These are phyloP conservation scores for Drosophila leontia DNA, from an alignment of 1,140 invertebrate species.

Conservation along the genomic window DNA sequence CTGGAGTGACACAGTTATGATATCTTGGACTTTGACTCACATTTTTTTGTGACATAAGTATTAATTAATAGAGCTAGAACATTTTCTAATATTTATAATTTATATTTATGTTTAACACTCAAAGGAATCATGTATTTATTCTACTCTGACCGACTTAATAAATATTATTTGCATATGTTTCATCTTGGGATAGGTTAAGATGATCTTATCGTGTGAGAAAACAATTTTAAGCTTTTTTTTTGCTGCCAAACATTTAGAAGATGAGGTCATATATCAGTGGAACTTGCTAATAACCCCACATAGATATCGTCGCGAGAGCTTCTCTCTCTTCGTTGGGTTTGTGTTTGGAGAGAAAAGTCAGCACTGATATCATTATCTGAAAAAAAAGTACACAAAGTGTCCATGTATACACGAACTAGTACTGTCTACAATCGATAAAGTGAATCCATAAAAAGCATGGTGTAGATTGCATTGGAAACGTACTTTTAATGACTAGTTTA, in stretches of 20 bases:
- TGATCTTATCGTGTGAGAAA: conserved; percentile 37
- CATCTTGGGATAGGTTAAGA: conserved; percentile 50
- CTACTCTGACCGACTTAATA: neutral
- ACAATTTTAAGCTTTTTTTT: conserved; percentile 2
- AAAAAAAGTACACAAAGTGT: conserved; percentile 26
- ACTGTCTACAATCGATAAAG: neutral
- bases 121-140: neutral
- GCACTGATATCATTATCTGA: conserved; percentile 66
- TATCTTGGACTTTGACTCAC: conserved; percentile 6
- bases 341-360: conserved; percentile 11
- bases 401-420: conserved; percentile 21
- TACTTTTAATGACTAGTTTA: neutral
- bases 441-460: neutral
- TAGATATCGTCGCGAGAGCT: conserved; percentile 44
- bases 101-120: neutral
- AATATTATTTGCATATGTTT: neutral
- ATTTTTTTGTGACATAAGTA: neutral
- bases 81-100: neutral
- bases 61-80: neutral
- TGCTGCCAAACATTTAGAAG: conserved; percentile 7
- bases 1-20: conserved; percentile 9
- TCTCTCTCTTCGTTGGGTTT: conserved; percentile 18
- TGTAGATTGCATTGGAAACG: neutral
- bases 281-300: conserved; percentile 51
- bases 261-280: conserved; percentile 40